These are phyloP conservation scores for Pseudopodoces humilis DNA, from an alignment of 2,113 vertebrate species.

Conservation along the genomic window DNA sequence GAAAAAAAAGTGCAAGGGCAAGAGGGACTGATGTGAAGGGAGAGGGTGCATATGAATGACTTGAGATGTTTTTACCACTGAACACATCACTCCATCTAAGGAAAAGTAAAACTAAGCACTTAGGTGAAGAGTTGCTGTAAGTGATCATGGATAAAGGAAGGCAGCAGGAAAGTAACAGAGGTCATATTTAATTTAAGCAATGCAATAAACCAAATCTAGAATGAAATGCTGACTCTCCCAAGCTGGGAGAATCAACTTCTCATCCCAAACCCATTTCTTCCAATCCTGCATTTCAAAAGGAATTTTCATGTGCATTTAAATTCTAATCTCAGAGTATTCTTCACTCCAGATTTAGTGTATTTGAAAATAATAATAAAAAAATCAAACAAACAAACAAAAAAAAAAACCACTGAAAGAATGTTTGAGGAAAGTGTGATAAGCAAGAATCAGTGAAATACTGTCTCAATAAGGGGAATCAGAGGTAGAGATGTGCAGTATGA, in stretches of 20 bases:
- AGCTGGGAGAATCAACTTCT: not conserved
- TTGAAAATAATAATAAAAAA: not conserved
- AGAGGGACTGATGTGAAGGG: not conserved
- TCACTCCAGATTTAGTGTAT: not conserved
- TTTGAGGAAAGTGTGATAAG: not conserved
- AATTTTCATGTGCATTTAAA: not conserved
- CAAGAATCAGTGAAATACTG: not conserved
- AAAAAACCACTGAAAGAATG: not conserved
- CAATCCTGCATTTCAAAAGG: not conserved
- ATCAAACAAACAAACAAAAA: not conserved
- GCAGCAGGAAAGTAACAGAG: not conserved
- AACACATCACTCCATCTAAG: not conserved
- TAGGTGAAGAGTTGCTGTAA: not conserved
- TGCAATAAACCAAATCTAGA: not conserved
- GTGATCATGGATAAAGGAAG: not conserved
- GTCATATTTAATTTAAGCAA: not conserved
- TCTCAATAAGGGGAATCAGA: not conserved
- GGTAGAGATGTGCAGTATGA: not conserved
- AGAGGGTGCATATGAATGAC: not conserved
- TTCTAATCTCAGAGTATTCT: not conserved
- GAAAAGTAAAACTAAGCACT: not conserved
- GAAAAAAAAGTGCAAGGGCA: not conserved
- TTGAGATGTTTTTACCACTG: not conserved
- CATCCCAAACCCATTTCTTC: not conserved
- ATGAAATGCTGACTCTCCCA: not conserved